A percentile compares a stretch with the other conserved stretches of the same genome.
These are phyloP conservation scores for Drosophila barbarae DNA, from an alignment of 2,888 invertebrate species.

Conservation along the genomic window DNA sequence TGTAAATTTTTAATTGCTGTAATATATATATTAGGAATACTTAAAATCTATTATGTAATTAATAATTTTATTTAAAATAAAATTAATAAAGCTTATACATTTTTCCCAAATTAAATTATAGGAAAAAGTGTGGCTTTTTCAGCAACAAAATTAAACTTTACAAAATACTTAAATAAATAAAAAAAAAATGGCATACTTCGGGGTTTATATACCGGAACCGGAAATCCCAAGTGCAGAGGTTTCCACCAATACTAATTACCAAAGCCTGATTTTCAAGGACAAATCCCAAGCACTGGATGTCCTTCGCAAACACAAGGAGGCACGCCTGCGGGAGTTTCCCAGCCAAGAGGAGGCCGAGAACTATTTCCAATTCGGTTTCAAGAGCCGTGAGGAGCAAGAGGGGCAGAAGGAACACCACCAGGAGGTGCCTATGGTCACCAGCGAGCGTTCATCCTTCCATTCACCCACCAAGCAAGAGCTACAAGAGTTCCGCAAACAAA, in stretches of 20 bases:
- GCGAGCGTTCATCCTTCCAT: conserved; percentile 82
- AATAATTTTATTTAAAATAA: neutral
- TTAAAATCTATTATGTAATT: neutral
- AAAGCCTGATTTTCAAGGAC: conserved; percentile 83
- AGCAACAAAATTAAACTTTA: no score
- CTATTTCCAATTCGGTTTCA: conserved; percentile 86
- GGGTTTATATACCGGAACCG: neutral
- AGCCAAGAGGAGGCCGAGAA: conserved; percentile 87
- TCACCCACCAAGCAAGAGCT: conserved; percentile 90
- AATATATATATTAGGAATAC: neutral
- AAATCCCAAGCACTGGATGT: conserved; percentile 87
- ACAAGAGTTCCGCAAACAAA: conserved; percentile 87
- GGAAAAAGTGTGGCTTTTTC: neutral
- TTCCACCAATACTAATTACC: no score
- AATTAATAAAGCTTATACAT: neutral
- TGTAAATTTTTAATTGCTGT: neutral
- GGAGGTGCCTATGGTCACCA: neutral
- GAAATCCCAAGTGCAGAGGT: neutral
- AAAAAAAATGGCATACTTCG: neutral
- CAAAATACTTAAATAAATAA: no score
- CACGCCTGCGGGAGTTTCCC: conserved; percentile 89
- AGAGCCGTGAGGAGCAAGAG: conserved; percentile 61
- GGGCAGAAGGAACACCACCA: neutral
- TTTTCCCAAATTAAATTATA: neutral
- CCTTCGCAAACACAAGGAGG: conserved; percentile 87